Evolutionary conservation across 1,140 invertebrate species (phyloP).

Genomic region (Ceratina japonica): DNA sequence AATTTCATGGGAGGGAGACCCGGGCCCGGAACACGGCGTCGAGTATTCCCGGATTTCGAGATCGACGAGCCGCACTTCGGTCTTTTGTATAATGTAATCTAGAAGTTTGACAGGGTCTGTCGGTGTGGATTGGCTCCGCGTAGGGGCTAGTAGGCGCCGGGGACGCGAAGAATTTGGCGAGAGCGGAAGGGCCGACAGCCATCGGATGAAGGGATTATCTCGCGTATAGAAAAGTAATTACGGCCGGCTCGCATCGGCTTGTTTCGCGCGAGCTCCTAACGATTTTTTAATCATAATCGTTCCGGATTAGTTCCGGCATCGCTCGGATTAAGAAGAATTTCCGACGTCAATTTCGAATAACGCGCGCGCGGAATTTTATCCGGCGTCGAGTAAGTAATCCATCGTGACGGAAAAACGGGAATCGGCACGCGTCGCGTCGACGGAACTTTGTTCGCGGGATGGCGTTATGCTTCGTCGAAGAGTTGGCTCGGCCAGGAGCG

Average conservation of each 20-base stretch:
- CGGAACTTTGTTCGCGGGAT: slow-evolving; percentile 25
- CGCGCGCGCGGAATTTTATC: too few relatives aligned
- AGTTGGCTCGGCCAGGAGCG: slow-evolving; percentile 7
- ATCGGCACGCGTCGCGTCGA: not conserved
- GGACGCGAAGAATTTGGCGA: not conserved
- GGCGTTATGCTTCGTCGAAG: slow-evolving; percentile 36
- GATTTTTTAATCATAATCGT: not conserved
- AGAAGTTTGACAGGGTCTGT: slow-evolving; percentile 61
- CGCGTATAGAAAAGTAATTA: slow-evolving; percentile 41
- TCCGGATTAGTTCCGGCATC: not conserved
- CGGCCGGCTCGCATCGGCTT: not conserved
- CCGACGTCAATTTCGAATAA: too few relatives aligned
- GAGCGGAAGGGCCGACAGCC: not conserved
- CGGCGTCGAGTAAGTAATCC: not conserved
- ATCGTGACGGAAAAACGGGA: slow-evolving; percentile 8
- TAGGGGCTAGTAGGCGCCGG: not conserved
- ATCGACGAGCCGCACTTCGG: slow-evolving; percentile 56
- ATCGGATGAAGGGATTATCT: slow-evolving; percentile 27
- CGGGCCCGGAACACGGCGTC: slow-evolving; percentile 1
- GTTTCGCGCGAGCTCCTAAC: not conserved
- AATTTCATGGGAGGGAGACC: not conserved
- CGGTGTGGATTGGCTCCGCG: slow-evolving; percentile 36
- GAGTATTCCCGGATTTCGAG: slow-evolving; percentile 45
- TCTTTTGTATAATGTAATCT: slow-evolving; percentile 66
- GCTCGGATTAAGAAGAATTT: too few relatives aligned